A percentile compares a stretch with the other conserved stretches of the same genome.
Evolutionary conservation across 2,888 invertebrate genomes (phyloP).

Genomic region (Drosophila nr. medialis): DNA sequence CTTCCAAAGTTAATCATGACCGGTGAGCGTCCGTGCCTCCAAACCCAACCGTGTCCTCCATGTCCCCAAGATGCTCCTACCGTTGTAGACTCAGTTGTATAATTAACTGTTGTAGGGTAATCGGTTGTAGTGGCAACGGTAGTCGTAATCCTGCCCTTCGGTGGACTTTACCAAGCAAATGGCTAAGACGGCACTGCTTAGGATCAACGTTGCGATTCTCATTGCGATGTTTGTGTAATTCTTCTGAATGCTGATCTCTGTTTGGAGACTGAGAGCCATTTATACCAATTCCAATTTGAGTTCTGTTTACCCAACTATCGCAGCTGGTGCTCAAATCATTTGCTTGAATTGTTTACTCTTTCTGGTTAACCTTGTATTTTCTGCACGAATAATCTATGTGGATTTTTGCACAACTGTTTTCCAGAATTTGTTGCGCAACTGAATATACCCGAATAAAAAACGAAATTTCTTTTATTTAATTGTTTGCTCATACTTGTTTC

Average conservation of each 20-base stretch:
- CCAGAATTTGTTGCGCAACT: not conserved
- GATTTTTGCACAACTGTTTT: not conserved
- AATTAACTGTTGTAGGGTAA: no score
- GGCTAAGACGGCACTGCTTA: not conserved
- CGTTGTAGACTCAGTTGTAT: no score
- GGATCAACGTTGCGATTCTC: not conserved
- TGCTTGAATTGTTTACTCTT: no score
- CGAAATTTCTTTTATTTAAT: not conserved
- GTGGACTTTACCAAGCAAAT: not conserved
- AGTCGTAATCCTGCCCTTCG: not conserved
- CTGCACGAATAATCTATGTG: not conserved
- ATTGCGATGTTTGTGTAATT: not conserved
- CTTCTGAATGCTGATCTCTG: not conserved
- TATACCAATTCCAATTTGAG: not conserved
- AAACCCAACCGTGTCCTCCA: not conserved
- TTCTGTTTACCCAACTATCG: not conserved
- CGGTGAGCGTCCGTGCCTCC: not conserved
- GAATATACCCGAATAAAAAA: not conserved
- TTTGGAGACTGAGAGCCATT: not conserved
- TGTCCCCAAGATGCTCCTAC: accelerated
- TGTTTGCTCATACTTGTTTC: not conserved
- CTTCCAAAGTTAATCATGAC: not conserved
- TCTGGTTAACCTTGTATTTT: not conserved
- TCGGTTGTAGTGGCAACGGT: no score
- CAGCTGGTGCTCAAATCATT: no score